Conservation (phyloP, 2,113 vertebrate genomes). For the Actenoides hombroni region DNA sequence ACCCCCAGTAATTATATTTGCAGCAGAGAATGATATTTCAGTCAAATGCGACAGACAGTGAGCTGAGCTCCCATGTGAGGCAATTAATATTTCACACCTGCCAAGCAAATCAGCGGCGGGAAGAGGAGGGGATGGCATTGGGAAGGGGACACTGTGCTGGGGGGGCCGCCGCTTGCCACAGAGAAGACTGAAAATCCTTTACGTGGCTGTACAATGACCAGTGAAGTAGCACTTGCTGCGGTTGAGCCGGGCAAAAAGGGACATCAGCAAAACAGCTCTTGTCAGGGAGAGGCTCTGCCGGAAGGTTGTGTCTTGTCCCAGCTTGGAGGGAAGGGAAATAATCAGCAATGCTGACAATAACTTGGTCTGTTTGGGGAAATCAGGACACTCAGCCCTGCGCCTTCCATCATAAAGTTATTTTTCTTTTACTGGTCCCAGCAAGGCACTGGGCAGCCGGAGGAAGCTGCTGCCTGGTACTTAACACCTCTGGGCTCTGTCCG, state of each 20-base stretch:
- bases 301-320: not conserved
- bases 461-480: fast-evolving
- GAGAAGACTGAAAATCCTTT: not conserved
- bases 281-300: fast-evolving
- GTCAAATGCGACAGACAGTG: constrained; percentile 75
- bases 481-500: not conserved
- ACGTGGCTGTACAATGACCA: not conserved
- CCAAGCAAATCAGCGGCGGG: constrained; percentile 69
- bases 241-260: not conserved
- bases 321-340: not conserved
- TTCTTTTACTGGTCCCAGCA: not conserved
- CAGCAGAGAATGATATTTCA: constrained; percentile 76
- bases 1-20: constrained; percentile 76
- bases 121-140: constrained; percentile 21
- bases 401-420: not conserved
- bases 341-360: fast-evolving
- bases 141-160: not conserved
- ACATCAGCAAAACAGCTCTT: not conserved
- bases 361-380: not conserved
- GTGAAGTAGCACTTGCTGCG: not conserved
- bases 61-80: constrained; percentile 77
- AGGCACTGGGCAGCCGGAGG: not conserved
- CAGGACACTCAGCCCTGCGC: not conserved
- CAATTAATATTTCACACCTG: constrained; percentile 88
- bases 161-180: not conserved